Base-by-base conservation (phyloP, 2,888 invertebrate genomes). In the Steinernema carpocapsae region DNA sequence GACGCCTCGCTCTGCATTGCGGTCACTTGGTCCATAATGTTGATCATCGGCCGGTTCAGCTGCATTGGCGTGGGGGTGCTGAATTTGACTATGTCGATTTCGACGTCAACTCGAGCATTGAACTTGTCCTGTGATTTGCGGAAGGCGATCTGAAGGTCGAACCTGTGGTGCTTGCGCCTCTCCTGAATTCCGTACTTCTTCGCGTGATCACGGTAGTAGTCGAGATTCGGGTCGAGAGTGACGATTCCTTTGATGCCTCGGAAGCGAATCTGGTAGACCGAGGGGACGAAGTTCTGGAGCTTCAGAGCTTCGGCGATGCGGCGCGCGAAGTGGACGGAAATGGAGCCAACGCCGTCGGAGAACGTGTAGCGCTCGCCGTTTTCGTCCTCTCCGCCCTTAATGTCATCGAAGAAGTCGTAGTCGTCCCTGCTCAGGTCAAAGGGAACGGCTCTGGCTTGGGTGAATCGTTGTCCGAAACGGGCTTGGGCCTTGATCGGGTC, bases 1-100 rank as follows among this genome's bases (percentile, higher is more conserved):
- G 71, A 26, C 1, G 26, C 48, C 24, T 46, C 48, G 43, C 42
- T 71, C 51, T 71, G 71, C 71, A 48, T 71, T 24, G 29, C 48
- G 24, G 43, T 48, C 32, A 86, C 85, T 76, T 87, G 87, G 75
- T 87, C 87, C 72, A 88, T 77, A 72, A 88, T 83, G 76, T 86
- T 86, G 76, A 88, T 88, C 64, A 87, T 84, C 29, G 88, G 88
- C 71, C 86, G 85, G 79, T 88, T 88, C 70, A 88, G 82, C 45
- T 82, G 78, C 10, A 87, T 82, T 4, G 83, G 79, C 42, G 82
- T 81, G 4, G 87, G 87, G 4, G 82, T 78, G 37, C 83, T 82
- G 70, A 80, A 79, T 74, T 87, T 87, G 32, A 87, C 87, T 22
- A 87, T 82, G 74, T 87, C 87, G 45, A 79, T 72, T 26, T 64